Evolutionary conservation across 1,140 invertebrate species (phyloP).

Genomic region (Eciton burchellii): DNA sequence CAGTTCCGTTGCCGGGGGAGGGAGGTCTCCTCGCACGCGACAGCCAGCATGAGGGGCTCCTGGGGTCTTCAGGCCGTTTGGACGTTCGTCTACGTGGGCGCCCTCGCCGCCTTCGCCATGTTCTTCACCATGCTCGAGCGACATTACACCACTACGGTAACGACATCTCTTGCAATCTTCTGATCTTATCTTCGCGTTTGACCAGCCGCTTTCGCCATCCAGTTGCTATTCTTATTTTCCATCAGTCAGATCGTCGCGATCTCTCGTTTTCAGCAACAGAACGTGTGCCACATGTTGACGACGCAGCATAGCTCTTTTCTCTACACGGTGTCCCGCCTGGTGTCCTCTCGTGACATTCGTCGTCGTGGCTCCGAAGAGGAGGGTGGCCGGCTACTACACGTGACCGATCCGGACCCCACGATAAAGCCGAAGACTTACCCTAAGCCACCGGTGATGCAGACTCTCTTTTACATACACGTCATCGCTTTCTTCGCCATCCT

Average conservation of each 20-base stretch:
- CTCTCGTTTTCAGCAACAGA: slow-evolving; percentile 76
- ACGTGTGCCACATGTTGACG: slow-evolving; percentile 78
- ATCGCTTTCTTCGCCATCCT: slow-evolving; percentile 82
- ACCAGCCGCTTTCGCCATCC: too few relatives aligned
- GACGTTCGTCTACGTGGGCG: slow-evolving; percentile 86
- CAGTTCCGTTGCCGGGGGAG: slow-evolving; percentile 87
- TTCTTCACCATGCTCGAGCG: slow-evolving; percentile 86
- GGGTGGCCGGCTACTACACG: slow-evolving; percentile 80
- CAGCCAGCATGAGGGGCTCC: slow-evolving; percentile 78
- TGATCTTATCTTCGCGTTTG: slow-evolving; percentile 6
- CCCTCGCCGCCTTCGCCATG: slow-evolving; percentile 85
- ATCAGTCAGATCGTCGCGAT: too few relatives aligned
- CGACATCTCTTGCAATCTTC: slow-evolving; percentile 6
- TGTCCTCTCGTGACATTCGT: slow-evolving; percentile 82
- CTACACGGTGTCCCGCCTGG: slow-evolving; percentile 85
- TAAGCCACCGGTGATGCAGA: slow-evolving; percentile 81
- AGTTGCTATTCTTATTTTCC: too few relatives aligned
- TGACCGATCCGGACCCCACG: slow-evolving; percentile 82
- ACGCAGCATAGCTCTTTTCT: slow-evolving; percentile 83
- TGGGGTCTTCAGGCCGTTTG: slow-evolving; percentile 86
- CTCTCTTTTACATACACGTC: slow-evolving; percentile 85
- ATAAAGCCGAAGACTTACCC: slow-evolving; percentile 80
- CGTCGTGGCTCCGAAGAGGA: slow-evolving; percentile 80
- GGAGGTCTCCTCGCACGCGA: slow-evolving; percentile 80
- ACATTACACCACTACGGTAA: slow-evolving; percentile 79